These are phyloP conservation scores for Alviniconcha strummeri DNA, from an alignment of 2,888 invertebrate species.

Conservation along the genomic window DNA sequence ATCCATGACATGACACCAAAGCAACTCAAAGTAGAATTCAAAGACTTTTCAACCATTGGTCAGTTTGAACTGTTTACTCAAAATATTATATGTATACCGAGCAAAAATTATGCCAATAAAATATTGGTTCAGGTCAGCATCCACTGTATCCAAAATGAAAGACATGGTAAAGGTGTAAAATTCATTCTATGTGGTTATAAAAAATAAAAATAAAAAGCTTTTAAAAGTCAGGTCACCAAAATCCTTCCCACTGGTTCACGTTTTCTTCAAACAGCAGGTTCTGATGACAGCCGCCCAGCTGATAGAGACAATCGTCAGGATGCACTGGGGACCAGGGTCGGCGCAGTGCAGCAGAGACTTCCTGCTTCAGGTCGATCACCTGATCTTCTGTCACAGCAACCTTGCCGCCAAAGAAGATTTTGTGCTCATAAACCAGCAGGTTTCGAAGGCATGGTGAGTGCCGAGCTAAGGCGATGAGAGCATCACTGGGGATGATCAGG, in stretches of 20 bases:
- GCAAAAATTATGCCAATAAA: too few relatives aligned
- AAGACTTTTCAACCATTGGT: too few relatives aligned
- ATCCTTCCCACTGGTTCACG: constrained; percentile 29
- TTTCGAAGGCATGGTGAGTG: constrained; percentile 2
- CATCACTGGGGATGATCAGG: constrained; percentile 29
- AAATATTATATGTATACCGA: too few relatives aligned
- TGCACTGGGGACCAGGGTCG: constrained; percentile 22
- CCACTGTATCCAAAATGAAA: too few relatives aligned
- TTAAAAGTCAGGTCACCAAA: constrained; percentile 17
- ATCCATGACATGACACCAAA: too few relatives aligned
- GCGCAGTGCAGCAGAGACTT: constrained; percentile 4
- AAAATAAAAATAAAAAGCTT: too few relatives aligned
- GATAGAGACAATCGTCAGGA: constrained; percentile 19
- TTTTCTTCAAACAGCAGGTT: constrained; percentile 28
- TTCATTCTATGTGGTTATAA: too few relatives aligned
- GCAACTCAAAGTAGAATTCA: too few relatives aligned
- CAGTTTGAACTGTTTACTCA: too few relatives aligned
- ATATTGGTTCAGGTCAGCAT: too few relatives aligned
- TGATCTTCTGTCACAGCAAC: not conserved
- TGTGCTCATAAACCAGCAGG: constrained; percentile 27
- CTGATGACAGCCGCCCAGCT: constrained; percentile 11
- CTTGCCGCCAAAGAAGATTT: constrained; percentile 23
- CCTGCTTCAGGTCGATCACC: constrained; percentile 2
- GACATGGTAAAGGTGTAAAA: too few relatives aligned
- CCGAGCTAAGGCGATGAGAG: constrained; percentile 3